A percentile compares a stretch with the other conserved stretches of the same genome.
These are phyloP conservation scores for Cyrtonyx montezumae DNA, from an alignment of 2,113 vertebrate genomes.

Conservation along the genomic window DNA sequence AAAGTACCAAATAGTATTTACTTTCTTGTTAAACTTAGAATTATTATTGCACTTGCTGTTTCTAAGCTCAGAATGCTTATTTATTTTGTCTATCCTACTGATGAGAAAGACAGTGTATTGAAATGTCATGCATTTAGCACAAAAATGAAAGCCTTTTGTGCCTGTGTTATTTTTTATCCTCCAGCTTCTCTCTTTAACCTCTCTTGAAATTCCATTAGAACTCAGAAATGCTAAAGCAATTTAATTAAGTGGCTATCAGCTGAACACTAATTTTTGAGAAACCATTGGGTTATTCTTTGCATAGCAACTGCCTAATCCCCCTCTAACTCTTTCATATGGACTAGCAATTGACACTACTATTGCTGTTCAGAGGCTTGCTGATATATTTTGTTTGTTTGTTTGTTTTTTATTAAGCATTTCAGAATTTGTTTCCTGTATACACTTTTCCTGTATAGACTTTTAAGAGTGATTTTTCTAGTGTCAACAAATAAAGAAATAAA, in stretches of 20 bases:
- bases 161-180: conserved; percentile 4
- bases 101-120: background rate
- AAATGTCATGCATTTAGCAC: background rate
- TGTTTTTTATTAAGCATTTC: background rate
- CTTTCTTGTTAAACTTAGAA: background rate
- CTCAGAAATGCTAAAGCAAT: background rate
- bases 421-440: background rate
- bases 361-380: conserved; percentile 1
- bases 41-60: background rate
- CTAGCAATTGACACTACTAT: background rate
- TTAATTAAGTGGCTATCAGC: conserved; percentile 42
- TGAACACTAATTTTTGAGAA: conserved; percentile 13
- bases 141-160: background rate
- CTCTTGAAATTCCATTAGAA: background rate
- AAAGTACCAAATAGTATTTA: background rate
- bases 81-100: background rate
- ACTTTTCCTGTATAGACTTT: background rate
- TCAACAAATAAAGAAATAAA: background rate
- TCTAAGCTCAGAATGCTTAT: background rate
- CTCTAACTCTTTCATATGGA: conserved; percentile 1
- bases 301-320: conserved; percentile 37
- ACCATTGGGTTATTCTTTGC: conserved; percentile 2
- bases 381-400: background rate
- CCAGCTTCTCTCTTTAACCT: background rate
- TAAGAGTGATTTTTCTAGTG: background rate